phyloP scores from a whole-genome alignment of 2,888 invertebrate genomes.

The Biston stratarius region DNA sequence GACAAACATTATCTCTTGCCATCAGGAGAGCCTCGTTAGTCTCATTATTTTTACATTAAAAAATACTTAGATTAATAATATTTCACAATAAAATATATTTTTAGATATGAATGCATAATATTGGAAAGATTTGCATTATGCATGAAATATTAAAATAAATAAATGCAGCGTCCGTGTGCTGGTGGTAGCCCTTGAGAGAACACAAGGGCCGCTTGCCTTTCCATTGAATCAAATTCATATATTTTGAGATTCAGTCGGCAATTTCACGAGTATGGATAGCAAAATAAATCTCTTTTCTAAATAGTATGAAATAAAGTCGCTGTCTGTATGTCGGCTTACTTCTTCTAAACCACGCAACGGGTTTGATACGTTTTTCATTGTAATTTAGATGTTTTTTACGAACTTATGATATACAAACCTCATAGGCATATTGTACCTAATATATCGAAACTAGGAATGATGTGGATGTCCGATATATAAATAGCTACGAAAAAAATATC shows the following conservation, averaged over 20 bases:
- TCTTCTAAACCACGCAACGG: too few relatives aligned
- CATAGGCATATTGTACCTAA: too few relatives aligned
- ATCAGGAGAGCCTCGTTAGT: too few relatives aligned
- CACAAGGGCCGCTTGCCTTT: conserved; percentile 86
- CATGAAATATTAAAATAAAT: conserved; percentile 77
- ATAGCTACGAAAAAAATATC: too few relatives aligned
- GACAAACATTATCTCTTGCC: too few relatives aligned
- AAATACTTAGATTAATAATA: conserved; percentile 1
- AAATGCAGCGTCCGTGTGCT: conserved; percentile 67
- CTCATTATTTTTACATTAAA: not conserved
- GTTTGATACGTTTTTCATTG: too few relatives aligned
- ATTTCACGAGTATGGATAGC: conserved; percentile 80
- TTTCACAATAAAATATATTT: conserved; percentile 49
- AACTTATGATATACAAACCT: too few relatives aligned
- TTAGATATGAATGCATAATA: conserved; percentile 61
- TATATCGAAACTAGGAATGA: too few relatives aligned
- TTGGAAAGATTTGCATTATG: conserved; percentile 66
- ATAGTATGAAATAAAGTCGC: not conserved
- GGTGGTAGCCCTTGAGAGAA: conserved; percentile 84
- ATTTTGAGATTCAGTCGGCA: conserved; percentile 87
- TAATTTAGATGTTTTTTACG: too few relatives aligned
- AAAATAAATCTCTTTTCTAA: conserved; percentile 45
- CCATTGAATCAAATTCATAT: conserved; percentile 87
- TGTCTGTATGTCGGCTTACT: too few relatives aligned
- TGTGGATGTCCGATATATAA: too few relatives aligned